Evolutionary conservation across 1,140 invertebrate species (phyloP).

Genomic region (Sycophaga agraensis): DNA sequence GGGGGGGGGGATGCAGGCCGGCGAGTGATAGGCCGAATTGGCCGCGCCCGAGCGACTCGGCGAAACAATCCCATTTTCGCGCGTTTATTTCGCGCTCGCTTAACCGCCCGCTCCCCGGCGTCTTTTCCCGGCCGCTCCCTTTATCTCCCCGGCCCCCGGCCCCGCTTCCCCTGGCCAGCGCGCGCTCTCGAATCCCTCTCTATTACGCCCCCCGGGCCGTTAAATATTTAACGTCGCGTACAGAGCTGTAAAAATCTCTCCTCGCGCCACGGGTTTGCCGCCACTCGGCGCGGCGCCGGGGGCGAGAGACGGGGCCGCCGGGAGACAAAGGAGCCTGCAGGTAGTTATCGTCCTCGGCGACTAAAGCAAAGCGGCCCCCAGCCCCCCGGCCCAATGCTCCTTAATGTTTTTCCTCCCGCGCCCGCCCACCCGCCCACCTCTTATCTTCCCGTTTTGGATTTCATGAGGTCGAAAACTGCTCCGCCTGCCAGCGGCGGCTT

Average conservation of each 20-base stretch:
- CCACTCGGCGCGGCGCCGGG: no score
- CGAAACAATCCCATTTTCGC: slow-evolving; percentile 34
- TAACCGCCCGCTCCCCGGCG: not conserved
- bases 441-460: no score
- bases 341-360: no score
- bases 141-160: no score
- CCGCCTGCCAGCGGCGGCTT: no score
- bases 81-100: slow-evolving; percentile 27
- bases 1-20: no score
- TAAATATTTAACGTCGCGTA: slow-evolving; percentile 41
- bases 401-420: no score
- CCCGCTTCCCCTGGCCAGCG: not conserved
- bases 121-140: not conserved
- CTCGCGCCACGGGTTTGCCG: not conserved
- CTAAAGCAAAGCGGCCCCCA: no score
- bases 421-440: no score
- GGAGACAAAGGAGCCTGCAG: no score
- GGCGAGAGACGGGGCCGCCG: not conserved
- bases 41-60: slow-evolving; percentile 11
- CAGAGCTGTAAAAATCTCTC: slow-evolving; percentile 36
- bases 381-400: no score
- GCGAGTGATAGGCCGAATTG: not conserved
- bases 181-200: not conserved
- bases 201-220: slow-evolving; percentile 26
- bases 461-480: no score